Conservation (phyloP, 2,113 vertebrate genomes). For the Ictalurus furcatus region DNA sequence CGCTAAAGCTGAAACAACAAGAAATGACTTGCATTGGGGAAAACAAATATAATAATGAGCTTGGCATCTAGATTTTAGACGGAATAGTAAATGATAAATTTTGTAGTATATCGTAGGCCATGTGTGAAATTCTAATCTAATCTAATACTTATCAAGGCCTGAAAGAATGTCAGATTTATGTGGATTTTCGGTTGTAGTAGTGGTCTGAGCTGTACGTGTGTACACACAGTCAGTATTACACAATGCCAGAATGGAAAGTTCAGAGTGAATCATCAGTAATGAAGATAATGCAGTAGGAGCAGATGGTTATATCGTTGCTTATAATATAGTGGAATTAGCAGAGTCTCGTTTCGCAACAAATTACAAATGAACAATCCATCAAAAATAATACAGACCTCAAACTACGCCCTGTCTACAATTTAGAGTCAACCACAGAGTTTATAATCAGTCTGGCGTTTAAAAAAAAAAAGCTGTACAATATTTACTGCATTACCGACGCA, state of each 20-base stretch:
- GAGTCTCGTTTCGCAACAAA: background rate
- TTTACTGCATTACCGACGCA: constrained; percentile 67
- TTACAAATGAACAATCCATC: background rate
- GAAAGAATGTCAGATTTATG: background rate
- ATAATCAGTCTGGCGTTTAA: background rate
- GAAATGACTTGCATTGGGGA: too few relatives aligned
- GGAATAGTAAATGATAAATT: too few relatives aligned
- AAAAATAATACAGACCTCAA: background rate
- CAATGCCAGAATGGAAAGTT: constrained; percentile 32
- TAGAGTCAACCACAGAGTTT: background rate
- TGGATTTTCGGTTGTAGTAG: background rate
- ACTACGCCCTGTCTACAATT: too few relatives aligned
- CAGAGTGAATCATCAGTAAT: constrained; percentile 1
- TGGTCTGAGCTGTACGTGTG: constrained; percentile 36
- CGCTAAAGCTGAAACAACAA: constrained; percentile 32
- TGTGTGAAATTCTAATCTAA: background rate
- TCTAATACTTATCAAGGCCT: background rate
- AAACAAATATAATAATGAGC: background rate
- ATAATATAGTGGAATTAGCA: background rate
- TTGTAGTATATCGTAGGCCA: background rate
- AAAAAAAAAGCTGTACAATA: background rate
- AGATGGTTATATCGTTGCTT: background rate
- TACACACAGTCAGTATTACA: constrained; percentile 61
- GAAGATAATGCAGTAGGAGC: background rate
- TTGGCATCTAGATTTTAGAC: background rate